Evolutionary conservation across 2,797 vertebrate species (phyloP).

Genomic region (Acanthurus lineatus): DNA sequence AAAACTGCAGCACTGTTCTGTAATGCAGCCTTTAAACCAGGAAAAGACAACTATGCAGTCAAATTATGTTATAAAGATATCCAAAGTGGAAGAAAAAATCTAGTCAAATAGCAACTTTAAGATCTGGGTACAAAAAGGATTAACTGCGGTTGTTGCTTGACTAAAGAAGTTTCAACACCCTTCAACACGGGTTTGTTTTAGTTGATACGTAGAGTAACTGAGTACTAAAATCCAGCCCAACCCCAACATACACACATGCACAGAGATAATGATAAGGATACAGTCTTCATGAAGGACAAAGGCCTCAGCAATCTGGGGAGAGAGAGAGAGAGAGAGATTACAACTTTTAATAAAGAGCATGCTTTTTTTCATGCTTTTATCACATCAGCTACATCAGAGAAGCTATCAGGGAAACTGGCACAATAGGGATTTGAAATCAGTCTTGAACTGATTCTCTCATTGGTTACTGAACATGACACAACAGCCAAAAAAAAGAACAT

Average conservation of each 20-base stretch:
- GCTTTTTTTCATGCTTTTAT: constrained; percentile 12
- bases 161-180: too few relatives aligned
- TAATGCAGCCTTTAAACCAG: too few relatives aligned
- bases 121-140: too few relatives aligned
- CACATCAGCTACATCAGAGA: constrained; percentile 14
- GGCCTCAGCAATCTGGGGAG: constrained; percentile 92
- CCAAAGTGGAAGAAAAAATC: too few relatives aligned
- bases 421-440: constrained; percentile 9
- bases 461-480: constrained; percentile 4
- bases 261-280: constrained; percentile 88
- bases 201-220: too few relatives aligned
- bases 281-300: constrained; percentile 94
- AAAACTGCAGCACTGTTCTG: too few relatives aligned
- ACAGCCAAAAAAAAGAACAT: background rate
- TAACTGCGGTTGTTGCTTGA: too few relatives aligned
- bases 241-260: background rate
- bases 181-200: too few relatives aligned
- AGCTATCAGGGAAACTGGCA: background rate
- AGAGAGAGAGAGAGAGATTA: constrained; percentile 37
- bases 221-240: too few relatives aligned
- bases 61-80: too few relatives aligned
- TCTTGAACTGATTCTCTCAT: constrained; percentile 5
- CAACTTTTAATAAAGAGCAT: constrained; percentile 24
- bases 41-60: too few relatives aligned
- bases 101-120: too few relatives aligned